Evolutionary conservation across 2,888 invertebrate genomes (phyloP), one percentile per base, ranked within the genome.

Genomic region (Nymphalis urticae): DNA sequence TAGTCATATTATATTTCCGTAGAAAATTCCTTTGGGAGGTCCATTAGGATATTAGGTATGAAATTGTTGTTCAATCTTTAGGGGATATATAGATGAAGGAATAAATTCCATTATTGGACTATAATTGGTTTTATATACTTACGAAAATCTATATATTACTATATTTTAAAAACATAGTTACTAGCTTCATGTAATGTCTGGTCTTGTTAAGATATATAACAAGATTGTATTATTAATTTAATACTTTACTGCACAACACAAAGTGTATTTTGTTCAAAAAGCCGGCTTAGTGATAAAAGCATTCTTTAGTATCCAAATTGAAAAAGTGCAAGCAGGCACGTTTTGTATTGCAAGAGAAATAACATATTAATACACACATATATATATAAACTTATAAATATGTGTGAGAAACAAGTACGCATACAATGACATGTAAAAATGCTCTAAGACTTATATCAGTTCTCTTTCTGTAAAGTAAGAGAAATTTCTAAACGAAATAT

Each of bases 31-130:
- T 71, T 48, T 61, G 74, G 74, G 75, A 77, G 69, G 63, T 75
- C 82, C 85, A 85, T 85, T 86, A 85, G 73, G 77, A 82, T 80
- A 86, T 86, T 85, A 85, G 83, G 80, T 79, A 77, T 73, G 77
- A 76, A 79, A 77, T 83, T 78, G 75, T 75, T 75, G 48, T 72
- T 73, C 74, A 72, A 73, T 76, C 70, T 68, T 68, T 48, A 27
- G 72, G 70, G 70, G 65, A 72, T 72, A 69, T 64, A 67, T 67
- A 67, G 27, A 67, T 62, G 54, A 50, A 42, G 24, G n/a, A 16
- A 66, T n/a, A 67, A 67, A 69, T 68, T 65, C 64, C 59, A 62
- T 70, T 59, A 69, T 32, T 27, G 51, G 36, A 21, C 47, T 59
- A 36, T 53, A 63, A 64, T 53, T 60, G 36, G 21, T 21, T 48